Conservation (phyloP, 2,888 invertebrate genomes). For the Meta bourneti region DNA sequence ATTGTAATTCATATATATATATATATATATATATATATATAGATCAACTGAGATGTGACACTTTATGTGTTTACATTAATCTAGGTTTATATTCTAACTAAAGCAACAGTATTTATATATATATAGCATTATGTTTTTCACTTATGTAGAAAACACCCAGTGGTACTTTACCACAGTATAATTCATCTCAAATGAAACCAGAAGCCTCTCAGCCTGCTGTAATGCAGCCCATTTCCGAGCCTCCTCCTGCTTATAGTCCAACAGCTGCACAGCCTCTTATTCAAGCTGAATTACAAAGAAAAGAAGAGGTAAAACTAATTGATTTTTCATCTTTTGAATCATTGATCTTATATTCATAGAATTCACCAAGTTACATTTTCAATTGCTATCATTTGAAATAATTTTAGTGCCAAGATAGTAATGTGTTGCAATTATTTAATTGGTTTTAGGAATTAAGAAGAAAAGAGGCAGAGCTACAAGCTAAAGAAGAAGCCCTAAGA, state of each 20-base stretch:
- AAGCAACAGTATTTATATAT: too few species aligned
- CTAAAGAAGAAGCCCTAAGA: constrained; percentile 92
- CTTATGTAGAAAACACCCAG: constrained; percentile 48
- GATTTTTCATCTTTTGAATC: background rate
- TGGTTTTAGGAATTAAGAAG: constrained; percentile 89
- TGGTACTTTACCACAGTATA: constrained; percentile 77
- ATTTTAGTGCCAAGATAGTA: too few species aligned
- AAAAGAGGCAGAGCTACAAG: constrained; percentile 92
- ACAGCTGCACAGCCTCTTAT: constrained; percentile 84
- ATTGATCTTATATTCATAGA: background rate
- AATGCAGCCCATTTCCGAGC: constrained; percentile 85
- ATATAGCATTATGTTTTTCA: too few species aligned
- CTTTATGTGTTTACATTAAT: too few species aligned
- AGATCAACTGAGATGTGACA: too few species aligned
- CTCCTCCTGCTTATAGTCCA: constrained; percentile 83
- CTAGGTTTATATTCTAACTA: too few species aligned
- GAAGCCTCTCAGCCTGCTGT: constrained; percentile 87
- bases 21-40: too few species aligned
- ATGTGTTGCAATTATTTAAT: too few species aligned
- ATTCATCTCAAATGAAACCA: constrained; percentile 72
- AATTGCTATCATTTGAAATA: background rate
- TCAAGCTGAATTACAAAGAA: constrained; percentile 81
- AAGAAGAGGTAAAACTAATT: constrained; percentile 80
- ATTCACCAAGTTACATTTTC: background rate
- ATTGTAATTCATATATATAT: too few species aligned